Conservation (phyloP, 2,888 invertebrate genomes). For the Cyrtodaria siliqua region DNA sequence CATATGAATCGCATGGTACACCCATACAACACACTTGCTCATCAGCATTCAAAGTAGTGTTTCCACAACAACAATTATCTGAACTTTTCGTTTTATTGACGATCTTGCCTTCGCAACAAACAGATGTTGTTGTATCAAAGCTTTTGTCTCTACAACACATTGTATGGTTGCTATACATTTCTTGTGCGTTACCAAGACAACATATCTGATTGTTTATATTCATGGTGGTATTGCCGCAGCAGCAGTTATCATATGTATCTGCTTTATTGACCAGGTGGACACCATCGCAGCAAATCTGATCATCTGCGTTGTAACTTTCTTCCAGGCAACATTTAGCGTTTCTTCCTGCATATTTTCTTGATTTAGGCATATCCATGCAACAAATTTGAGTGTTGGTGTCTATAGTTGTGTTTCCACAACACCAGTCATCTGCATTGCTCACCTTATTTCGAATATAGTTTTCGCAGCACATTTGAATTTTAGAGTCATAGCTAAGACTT, state of each 20-base stretch:
- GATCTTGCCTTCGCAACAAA: slow-evolving; percentile 45
- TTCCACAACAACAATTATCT: slow-evolving; percentile 49
- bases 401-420: slow-evolving; percentile 51
- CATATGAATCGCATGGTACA: slow-evolving; percentile 25
- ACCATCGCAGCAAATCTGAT: slow-evolving; percentile 48
- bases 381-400: slow-evolving; percentile 48
- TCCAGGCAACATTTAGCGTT: slow-evolving; percentile 42
- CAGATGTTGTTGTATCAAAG: slow-evolving; percentile 28
- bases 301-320: slow-evolving; percentile 38
- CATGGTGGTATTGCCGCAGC: slow-evolving; percentile 49
- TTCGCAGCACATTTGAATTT: slow-evolving; percentile 33
- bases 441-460: slow-evolving; percentile 37
- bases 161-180: slow-evolving; percentile 15
- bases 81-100: slow-evolving; percentile 22
- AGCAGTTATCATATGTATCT: slow-evolving; percentile 47
- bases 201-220: slow-evolving; percentile 51
- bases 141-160: slow-evolving; percentile 42
- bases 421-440: slow-evolving; percentile 39
- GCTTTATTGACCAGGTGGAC: slow-evolving; percentile 30
- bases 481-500: slow-evolving; percentile 33
- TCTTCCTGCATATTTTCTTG: slow-evolving; percentile 24
- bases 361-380: slow-evolving; percentile 32
- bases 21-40: slow-evolving; percentile 48
- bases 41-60: slow-evolving; percentile 30
- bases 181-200: slow-evolving; percentile 46